Conservation (phyloP, 2,113 vertebrate species). For the Entelurus aequoreus region DNA sequence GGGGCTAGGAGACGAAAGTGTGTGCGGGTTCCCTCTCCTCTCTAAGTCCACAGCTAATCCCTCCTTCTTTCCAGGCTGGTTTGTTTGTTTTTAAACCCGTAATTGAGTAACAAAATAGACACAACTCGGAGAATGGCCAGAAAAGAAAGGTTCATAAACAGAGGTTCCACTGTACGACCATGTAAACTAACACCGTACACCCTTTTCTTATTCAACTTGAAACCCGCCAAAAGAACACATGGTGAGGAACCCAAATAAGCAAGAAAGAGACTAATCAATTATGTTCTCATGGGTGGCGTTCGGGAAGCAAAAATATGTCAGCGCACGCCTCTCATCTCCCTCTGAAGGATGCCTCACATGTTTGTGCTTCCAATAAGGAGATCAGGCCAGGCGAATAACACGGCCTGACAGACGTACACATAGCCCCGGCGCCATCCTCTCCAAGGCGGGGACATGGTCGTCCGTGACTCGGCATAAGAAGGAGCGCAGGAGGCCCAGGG, state of each 20-base stretch:
- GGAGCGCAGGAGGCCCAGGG: constrained; percentile 53
- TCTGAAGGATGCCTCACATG: constrained; percentile 31
- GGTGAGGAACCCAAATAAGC: background rate
- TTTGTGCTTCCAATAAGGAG: constrained; percentile 35
- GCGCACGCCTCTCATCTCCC: constrained; percentile 4
- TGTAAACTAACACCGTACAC: background rate
- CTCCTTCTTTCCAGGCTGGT: too few relatives aligned
- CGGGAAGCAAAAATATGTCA: constrained; percentile 1
- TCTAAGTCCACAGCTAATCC: too few relatives aligned
- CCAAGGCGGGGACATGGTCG: constrained; percentile 36
- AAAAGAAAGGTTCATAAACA: too few relatives aligned
- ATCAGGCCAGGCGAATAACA: constrained; percentile 49
- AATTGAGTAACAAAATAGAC: too few relatives aligned
- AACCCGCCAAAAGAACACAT: too few relatives aligned
- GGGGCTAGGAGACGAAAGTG: too few relatives aligned
- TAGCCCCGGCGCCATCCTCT: constrained; percentile 42
- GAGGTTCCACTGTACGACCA: too few relatives aligned
- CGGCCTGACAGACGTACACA: constrained; percentile 40
- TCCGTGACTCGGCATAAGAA: constrained; percentile 64
- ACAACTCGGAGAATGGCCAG: too few relatives aligned
- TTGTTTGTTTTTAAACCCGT: too few relatives aligned
- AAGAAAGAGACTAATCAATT: background rate
- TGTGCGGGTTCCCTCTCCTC: too few relatives aligned
- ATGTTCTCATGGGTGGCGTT: constrained; percentile 2
- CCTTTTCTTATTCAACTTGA: background rate